These are phyloP conservation scores for Corythornis vintsioides DNA, from an alignment of 2,113 vertebrate species.

Conservation along the genomic window DNA sequence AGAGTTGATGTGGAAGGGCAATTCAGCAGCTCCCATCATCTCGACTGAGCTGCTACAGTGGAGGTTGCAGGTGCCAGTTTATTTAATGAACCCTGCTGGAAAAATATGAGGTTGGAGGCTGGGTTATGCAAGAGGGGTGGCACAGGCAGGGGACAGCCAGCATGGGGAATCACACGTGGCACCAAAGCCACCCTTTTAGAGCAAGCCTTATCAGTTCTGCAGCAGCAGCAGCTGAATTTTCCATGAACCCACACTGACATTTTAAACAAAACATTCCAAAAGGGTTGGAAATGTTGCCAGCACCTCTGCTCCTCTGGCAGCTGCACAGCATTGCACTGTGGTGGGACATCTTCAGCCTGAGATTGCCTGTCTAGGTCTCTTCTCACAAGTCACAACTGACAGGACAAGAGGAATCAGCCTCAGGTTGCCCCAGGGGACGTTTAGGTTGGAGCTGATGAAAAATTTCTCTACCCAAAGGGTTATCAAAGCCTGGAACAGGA, in stretches of 20 bases:
- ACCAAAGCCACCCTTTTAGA: not conserved
- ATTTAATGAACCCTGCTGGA: not conserved
- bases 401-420: no score
- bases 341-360: not conserved
- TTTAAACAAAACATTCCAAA: not conserved
- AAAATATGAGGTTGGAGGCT: accelerated
- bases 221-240: not conserved
- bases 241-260: accelerated
- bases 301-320: not conserved
- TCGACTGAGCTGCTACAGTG: accelerated
- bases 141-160: not conserved
- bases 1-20: not conserved
- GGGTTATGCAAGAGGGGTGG: not conserved
- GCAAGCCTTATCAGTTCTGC: not conserved
- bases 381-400: no score
- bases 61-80: not conserved
- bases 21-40: not conserved
- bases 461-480: no score
- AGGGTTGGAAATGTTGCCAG: not conserved
- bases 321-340: not conserved
- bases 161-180: not conserved
- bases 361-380: not conserved
- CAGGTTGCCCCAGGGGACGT: no score
- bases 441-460: no score
- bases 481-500: no score